A percentile compares a stretch with the other conserved stretches of the same genome.
Conservation (phyloP, 30 jellyfish, hydroid and myxozoan species). For the Catostylus mosaicus region DNA sequence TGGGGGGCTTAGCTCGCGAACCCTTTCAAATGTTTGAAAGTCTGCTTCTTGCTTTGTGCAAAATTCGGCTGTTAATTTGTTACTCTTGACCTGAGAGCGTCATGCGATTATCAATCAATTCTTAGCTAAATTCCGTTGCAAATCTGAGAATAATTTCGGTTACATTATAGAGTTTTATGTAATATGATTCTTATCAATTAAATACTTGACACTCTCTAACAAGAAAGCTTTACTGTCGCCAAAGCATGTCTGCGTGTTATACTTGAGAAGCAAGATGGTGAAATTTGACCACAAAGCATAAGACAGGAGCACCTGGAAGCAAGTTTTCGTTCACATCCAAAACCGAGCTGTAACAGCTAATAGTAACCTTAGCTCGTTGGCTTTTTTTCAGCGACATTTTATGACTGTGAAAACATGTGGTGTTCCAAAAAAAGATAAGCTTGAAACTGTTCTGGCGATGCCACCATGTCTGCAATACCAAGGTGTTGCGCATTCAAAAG, state of each 20-base stretch:
- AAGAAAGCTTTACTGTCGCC: constrained; percentile 49
- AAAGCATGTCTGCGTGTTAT: constrained; percentile 28
- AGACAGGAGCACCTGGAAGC: constrained; percentile 40
- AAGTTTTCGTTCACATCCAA: constrained; percentile 4
- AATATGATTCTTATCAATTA: constrained; percentile 31
- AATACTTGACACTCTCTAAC: constrained; percentile 57
- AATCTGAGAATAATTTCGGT: constrained; percentile 53
- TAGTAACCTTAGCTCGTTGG: constrained; percentile 23
- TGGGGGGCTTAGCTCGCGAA: not conserved
- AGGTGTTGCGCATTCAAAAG: no score
- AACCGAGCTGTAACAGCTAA: constrained; percentile 50
- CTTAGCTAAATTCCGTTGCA: constrained; percentile 44
- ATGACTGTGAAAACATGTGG: constrained; percentile 63
- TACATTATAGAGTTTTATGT: constrained; percentile 37
- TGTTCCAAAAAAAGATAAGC: constrained; percentile 32
- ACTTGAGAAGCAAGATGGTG: constrained; percentile 26
- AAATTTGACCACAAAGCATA: constrained; percentile 33
- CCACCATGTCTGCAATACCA: constrained; percentile 19
- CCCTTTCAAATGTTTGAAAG: not conserved
- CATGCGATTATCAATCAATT: constrained; percentile 31
- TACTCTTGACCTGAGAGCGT: constrained; percentile 61
- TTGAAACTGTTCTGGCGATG: not conserved
- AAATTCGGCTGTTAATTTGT: not conserved
- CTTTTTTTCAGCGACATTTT: constrained; percentile 20
- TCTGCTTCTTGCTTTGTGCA: not conserved